Evolutionary conservation across 2,888 invertebrate genomes (phyloP), one percentile per base, ranked within the genome.

Genomic region (Tetrapedia diversipes): DNA sequence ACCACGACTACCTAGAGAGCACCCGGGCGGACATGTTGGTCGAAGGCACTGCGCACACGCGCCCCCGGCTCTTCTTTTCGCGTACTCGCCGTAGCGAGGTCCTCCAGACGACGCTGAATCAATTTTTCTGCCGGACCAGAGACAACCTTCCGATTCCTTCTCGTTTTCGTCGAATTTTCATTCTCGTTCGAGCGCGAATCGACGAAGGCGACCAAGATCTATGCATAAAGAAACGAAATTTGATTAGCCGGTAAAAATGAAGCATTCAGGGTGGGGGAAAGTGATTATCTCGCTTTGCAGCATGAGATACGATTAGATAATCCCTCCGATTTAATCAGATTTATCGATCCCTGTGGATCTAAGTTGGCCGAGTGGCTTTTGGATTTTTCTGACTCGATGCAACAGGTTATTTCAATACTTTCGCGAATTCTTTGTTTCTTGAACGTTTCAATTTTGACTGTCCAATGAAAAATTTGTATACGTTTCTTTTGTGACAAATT

Each of bases 11-110:
- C 81, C 76, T 70, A 71, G 77, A 71, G 77, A 59, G 53, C 66
- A 77, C 59, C 69, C 71, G 86, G 87, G 84, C 89, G 87, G 89
- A 89, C 89, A 89, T 89, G 83, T 89, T 89, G 87, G 84, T 80
- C 77, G 80, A 59, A 56, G 66, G 56, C 49, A 86, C 69, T 77
- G 88, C 89, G 89, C 89, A 88, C 79, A 76, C 77, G 76, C 74
- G 71, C 54, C 80, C 71, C 60, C 76, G 54, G 59, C 73, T 73
- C 71, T 47, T 63, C 68, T 43, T 43, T 54, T 43, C 60, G 59
- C 65, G 54, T 54, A 57, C 68, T 49, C 69, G 57, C 34, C 16
- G 39, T 45, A 59, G 54, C 41, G 24, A 45, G 77, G 37, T 77
- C 59, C 64, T 68, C 47, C 71, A 37, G 61, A 57, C 72, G 64